Conservation (phyloP, 2,888 invertebrate species). For the Oscheius myriophilus region DNA sequence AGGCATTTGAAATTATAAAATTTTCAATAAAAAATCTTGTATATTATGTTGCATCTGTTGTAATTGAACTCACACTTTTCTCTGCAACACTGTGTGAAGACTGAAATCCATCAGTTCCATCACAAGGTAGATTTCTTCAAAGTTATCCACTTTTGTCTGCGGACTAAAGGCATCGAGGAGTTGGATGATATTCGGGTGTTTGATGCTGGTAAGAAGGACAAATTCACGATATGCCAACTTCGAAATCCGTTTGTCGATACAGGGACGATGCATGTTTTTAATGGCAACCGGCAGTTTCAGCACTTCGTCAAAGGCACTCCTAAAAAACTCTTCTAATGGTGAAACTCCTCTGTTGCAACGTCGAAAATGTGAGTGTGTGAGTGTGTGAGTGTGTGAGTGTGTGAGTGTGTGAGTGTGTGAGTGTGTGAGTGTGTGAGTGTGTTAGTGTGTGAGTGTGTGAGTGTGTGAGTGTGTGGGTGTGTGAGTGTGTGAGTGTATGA, state of each 20-base stretch:
- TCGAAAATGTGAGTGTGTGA: too few relatives aligned
- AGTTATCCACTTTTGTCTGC: slow-evolving; percentile 93
- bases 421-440: too few relatives aligned
- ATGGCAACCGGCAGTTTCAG: slow-evolving; percentile 94
- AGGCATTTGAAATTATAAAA: too few relatives aligned
- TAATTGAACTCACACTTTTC: slow-evolving; percentile 28
- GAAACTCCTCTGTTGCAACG: too few relatives aligned
- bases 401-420: too few relatives aligned
- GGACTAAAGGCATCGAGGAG: slow-evolving; percentile 98
- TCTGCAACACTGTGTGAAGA: slow-evolving; percentile 47
- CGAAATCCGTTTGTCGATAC: slow-evolving; percentile 99
- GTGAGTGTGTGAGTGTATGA: too few relatives aligned
- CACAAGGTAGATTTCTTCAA: slow-evolving; percentile 93
- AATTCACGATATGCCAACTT: slow-evolving; percentile 97
- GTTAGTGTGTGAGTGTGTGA: too few relatives aligned
- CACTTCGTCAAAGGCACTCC: slow-evolving; percentile 94
- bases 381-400: too few relatives aligned
- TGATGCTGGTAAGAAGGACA: slow-evolving; percentile 98
- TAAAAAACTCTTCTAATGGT: too few relatives aligned
- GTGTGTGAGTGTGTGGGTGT: too few relatives aligned
- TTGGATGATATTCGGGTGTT: slow-evolving; percentile 99
- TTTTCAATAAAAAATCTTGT: too few relatives aligned
- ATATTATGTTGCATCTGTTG: too few relatives aligned
- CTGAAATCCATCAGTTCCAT: slow-evolving; percentile 80
- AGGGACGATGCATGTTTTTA: slow-evolving; percentile 97